Evolutionary conservation across 1,140 invertebrate species (phyloP), one percentile per base, ranked within the genome.

Genomic region (Hycleus cichorii): DNA sequence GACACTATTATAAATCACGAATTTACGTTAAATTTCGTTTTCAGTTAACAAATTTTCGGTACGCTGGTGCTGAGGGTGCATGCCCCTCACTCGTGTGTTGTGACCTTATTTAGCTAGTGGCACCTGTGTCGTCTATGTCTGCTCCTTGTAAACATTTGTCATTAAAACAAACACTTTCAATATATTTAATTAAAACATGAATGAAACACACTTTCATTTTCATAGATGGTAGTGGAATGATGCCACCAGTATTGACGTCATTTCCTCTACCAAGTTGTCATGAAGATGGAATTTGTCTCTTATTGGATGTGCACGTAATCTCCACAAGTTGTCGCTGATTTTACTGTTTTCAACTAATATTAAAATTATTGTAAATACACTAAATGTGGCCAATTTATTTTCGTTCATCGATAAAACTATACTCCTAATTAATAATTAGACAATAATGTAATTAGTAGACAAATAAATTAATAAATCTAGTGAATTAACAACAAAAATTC

Each of bases 51-150:
- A 42, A n/a, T 3, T 42, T 46, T 24, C 6, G 47, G 47, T 26
- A 49, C 57, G 57, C 64, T 63, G 54, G 63, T 63, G 64, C 60
- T 63, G 52, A 63, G 60, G 49, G 64, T 59, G 44, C 43, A 47
- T 44, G 54, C 56, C 62, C 65, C 68, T 71, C 71, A 70, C 71
- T 72, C 71, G 69, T 71, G 69, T 72, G 71, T 72, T 72, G 68
- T 72, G 71, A 70, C 65, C 64, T 60, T 65, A 49, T 46, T 60
- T 67, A 65, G 59, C 53, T 65, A 66, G 60, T 65, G 66, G 66
- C 67, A 69, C 67, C 61, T 59, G 57, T 68, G 65, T 18, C 18
- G 18, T 69, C 61, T 67, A 60, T 69, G 66, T 71, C 67, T 62
- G 63, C 67, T 58, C 66, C 66, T 69, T 70, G 68, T 70, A 64